A percentile compares a stretch with the other conserved stretches of the same genome.
Evolutionary conservation across 2,113 vertebrate genomes (phyloP).

Genomic region (Promerops cafer): DNA sequence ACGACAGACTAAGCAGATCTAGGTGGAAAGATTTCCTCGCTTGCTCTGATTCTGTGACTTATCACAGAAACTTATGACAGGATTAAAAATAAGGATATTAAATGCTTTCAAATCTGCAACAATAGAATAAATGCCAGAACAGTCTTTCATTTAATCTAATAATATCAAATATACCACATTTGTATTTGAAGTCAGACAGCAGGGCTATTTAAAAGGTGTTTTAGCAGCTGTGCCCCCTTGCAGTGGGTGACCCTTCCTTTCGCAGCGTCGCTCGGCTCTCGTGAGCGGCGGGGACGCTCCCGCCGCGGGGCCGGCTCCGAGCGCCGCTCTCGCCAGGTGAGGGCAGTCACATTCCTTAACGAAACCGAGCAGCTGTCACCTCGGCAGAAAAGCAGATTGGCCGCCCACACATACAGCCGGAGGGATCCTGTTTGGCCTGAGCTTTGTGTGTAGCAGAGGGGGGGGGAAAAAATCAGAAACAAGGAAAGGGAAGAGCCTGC

Average conservation of each 20-base stretch:
- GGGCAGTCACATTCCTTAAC: conserved; percentile 55
- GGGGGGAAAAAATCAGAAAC: background rate
- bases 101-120: background rate
- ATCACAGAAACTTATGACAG: background rate
- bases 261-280: background rate
- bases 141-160: background rate
- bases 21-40: background rate
- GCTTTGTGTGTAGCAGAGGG: background rate
- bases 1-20: background rate
- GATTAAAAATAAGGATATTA: background rate
- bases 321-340: conserved; percentile 37
- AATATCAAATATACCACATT: background rate
- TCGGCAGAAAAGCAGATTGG: background rate
- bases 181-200: background rate
- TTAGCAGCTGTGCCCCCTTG: background rate
- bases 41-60: background rate
- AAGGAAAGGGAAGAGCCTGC: background rate
- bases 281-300: background rate
- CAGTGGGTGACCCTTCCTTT: background rate
- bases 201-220: background rate
- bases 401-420: background rate
- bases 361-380: conserved; percentile 7
- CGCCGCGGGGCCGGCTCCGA: background rate
- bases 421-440: conserved; percentile 10
- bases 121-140: background rate